These are phyloP conservation scores for Empidonax alnorum DNA, from an alignment of 2,113 vertebrate species.

Conservation along the genomic window DNA sequence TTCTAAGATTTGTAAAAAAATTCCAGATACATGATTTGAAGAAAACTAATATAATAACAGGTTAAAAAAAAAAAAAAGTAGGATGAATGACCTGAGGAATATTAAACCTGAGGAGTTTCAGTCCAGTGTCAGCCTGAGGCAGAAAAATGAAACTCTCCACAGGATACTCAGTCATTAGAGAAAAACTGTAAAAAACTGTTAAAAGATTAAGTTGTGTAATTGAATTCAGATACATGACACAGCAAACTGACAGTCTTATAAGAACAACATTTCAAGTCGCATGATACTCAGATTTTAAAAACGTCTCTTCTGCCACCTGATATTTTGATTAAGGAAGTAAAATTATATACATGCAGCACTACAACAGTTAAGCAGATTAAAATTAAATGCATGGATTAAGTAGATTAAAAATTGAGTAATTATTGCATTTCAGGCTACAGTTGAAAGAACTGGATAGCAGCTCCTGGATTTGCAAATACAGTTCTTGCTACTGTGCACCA, in stretches of 20 bases:
- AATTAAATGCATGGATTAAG: constrained; percentile 31
- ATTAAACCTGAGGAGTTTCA: neutral
- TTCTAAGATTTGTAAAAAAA: neutral
- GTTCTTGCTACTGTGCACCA: neutral
- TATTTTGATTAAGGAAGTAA: constrained; percentile 1
- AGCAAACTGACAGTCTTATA: neutral
- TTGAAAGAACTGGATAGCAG: neutral
- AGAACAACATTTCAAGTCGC: neutral
- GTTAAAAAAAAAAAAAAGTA: neutral
- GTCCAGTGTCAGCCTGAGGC: neutral
- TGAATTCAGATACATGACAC: neutral
- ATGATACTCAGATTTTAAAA: neutral
- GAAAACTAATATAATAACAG: neutral
- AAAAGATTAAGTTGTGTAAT: neutral
- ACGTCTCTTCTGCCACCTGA: neutral
- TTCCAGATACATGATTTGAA: neutral
- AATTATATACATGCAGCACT: neutral
- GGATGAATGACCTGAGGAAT: neutral
- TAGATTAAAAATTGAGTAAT: constrained; percentile 34
- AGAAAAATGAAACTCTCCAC: neutral
- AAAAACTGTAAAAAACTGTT: neutral
- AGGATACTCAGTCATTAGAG: neutral
- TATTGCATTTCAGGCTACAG: neutral
- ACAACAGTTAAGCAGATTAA: constrained; percentile 37
- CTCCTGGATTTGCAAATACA: neutral